Base-by-base conservation (phyloP, 2,113 vertebrate genomes). In the Isurus oxyrinchus region DNA sequence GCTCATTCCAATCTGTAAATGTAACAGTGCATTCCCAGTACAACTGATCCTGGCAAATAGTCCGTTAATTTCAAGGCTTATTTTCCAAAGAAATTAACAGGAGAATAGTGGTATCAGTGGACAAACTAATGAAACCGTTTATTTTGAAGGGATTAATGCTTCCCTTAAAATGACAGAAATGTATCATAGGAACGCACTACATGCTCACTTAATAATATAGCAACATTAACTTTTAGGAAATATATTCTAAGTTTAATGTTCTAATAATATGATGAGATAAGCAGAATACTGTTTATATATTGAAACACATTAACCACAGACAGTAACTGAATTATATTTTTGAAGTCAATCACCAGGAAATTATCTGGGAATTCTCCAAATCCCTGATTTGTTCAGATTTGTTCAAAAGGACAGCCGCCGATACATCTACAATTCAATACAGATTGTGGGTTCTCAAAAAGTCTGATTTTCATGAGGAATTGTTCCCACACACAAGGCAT, bases 1-100 rank as follows among this genome's bases (percentile, higher is more conserved):
- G 67, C 66, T 95, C 44, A 95, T 95, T 72, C 63, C 94, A 53
- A 55, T 95, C 94, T 72, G 66, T 72, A 67, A 76, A 95, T 55
- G 67, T 76, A 91, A 55, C 88, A 61, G 88, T n/a, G 27, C 31
- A n/a, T 91, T 91, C 66, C 72, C 66, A 55, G 66, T 55, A 55
- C 55, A 55, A 55, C 40, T 14, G 44, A 72, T 72, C 13, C 67
- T 53, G 67, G 44, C 63, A 72, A 95, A 95, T 95, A 21, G 25
- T 27, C 67, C 53, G 25, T 3, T 76, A 21, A 94, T 40, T 44
- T 66, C 5, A 63, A 94, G 35, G 16, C 90, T 44, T 44, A 19
- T 59, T n/a, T 94, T 19, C 16, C 59, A 6, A 8, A 23, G 5
- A 40, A n/a, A 40, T n/a, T 44, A 63, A 94, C 35, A 94, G 31